Percentiles rank a stretch among this genome's conserved stretches.
Conservation (phyloP, 2,888 invertebrate genomes). For the Acleris laterana region DNA sequence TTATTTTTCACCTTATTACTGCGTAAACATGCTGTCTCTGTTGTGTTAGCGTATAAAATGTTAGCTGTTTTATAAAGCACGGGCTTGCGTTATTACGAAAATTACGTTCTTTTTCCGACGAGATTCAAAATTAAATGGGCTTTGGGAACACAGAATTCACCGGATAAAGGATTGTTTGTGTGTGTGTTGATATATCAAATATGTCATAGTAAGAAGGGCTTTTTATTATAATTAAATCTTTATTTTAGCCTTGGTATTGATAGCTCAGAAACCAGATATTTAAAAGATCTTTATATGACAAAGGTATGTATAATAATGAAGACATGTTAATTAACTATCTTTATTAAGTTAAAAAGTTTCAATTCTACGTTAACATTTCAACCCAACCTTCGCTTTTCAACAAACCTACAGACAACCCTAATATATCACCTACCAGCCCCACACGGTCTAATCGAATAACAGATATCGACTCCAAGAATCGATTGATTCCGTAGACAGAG, state of each 20-base stretch:
- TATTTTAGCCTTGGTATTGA: too few species aligned
- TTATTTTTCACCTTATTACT: constrained; percentile 27
- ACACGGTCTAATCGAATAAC: constrained; percentile 34
- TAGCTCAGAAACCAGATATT: too few species aligned
- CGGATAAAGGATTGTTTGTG: not conserved
- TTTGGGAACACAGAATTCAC: not conserved
- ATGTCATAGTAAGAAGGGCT: too few species aligned
- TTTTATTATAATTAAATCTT: too few species aligned
- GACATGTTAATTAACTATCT: too few species aligned
- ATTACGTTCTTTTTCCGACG: not conserved
- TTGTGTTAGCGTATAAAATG: constrained; percentile 7
- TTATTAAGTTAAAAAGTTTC: too few species aligned
- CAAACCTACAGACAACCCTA: constrained; percentile 35
- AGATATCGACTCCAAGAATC: constrained; percentile 37
- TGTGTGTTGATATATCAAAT: not conserved
- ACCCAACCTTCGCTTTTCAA: not conserved
- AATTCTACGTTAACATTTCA: not conserved
- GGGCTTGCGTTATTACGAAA: not conserved
- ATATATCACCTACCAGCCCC: constrained; percentile 34
- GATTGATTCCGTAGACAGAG: constrained; percentile 33
- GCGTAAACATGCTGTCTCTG: constrained; percentile 4
- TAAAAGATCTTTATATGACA: too few species aligned
- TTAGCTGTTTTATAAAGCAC: constrained; percentile 4
- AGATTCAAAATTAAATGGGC: not conserved
- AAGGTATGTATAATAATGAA: too few species aligned